phyloP scores from a whole-genome alignment of 2,113 vertebrate genomes.

The Arenaria interpres region DNA sequence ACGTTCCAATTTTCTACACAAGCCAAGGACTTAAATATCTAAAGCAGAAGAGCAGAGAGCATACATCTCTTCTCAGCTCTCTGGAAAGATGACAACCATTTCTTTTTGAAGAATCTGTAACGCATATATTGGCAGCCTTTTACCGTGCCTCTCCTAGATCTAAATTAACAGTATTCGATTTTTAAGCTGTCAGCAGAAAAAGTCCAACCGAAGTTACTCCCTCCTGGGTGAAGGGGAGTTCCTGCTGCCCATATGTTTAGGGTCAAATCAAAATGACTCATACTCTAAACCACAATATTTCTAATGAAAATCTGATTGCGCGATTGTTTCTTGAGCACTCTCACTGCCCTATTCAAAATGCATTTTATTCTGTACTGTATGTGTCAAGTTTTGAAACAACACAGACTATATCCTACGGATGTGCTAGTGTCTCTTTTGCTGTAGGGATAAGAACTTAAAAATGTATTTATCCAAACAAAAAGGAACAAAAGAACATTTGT shows the following conservation, averaged over 20 bases:
- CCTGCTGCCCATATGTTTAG: slow-evolving; percentile 1
- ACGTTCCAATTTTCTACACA: slow-evolving; percentile 11
- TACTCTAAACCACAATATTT: not conserved
- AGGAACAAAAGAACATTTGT: not conserved
- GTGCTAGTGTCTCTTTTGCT: not conserved
- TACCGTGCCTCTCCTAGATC: not conserved
- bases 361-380: not conserved
- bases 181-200: slow-evolving; percentile 26
- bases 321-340: not conserved
- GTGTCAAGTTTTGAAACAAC: not conserved
- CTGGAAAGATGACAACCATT: slow-evolving; percentile 29
- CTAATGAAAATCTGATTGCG: not conserved
- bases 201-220: not conserved
- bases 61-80: slow-evolving; percentile 4
- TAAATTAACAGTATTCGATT: slow-evolving; percentile 20
- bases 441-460: not conserved
- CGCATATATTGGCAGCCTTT: not conserved
- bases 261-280: not conserved
- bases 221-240: slow-evolving; percentile 21
- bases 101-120: not conserved
- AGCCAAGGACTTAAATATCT: slow-evolving; percentile 36
- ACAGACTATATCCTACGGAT: not conserved
- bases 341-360: not conserved
- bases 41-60: not conserved
- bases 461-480: not conserved